A percentile compares a stretch with the other conserved stretches of the same genome.
These are phyloP conservation scores for Barnardius zonarius DNA, from an alignment of 2,113 vertebrate genomes.

Conservation along the genomic window DNA sequence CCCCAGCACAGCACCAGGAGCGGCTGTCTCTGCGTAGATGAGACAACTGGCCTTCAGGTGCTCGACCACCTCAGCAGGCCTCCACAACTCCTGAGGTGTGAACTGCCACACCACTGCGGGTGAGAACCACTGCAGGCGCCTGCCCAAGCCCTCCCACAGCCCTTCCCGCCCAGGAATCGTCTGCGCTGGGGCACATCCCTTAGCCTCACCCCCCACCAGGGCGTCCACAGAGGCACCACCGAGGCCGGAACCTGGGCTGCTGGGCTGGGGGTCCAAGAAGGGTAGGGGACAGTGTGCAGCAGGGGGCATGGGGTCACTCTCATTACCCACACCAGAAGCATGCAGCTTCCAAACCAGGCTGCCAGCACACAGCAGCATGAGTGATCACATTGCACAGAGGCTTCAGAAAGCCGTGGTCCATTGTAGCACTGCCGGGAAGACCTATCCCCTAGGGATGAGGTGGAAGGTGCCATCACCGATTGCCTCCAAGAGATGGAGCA, in stretches of 20 bases:
- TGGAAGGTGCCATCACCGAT: accelerated
- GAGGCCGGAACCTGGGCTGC: accelerated
- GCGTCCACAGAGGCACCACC: accelerated
- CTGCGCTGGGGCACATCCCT: not conserved
- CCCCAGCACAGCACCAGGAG: not conserved
- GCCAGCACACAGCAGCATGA: not conserved
- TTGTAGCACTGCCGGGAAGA: accelerated
- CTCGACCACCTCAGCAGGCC: not conserved
- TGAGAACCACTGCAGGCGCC: not conserved
- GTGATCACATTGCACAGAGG: not conserved
- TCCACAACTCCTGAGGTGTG: not conserved
- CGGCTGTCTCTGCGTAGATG: not conserved
- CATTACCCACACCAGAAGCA: not conserved
- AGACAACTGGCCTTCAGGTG: not conserved
- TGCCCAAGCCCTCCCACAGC: not conserved
- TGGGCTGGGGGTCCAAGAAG: not conserved
- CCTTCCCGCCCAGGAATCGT: not conserved
- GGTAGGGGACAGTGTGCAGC: not conserved
- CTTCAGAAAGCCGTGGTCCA: not conserved
- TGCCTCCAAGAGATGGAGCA: not conserved
- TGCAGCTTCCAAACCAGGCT: not conserved
- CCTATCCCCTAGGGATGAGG: not conserved
- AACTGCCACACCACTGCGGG: not conserved
- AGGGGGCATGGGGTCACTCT: accelerated
- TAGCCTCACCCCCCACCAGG: accelerated